Base-by-base conservation (phyloP, 2,888 invertebrate genomes). In the Anthoptus insignis region DNA sequence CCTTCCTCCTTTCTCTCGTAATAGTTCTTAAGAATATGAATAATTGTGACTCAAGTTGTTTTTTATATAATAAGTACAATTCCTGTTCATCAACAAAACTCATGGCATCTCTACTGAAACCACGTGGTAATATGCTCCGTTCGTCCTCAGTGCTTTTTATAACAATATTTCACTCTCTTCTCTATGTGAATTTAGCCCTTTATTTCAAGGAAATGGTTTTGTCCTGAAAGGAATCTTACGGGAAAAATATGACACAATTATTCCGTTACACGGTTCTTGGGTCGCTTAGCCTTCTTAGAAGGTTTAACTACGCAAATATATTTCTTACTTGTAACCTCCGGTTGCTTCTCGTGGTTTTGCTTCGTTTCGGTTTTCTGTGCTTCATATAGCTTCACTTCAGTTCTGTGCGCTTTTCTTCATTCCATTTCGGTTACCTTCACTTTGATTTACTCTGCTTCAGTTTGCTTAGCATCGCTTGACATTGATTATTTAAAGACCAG, bases 81-180 rank as follows among this genome's bases (percentile, higher is more conserved):
- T n/a, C n/a, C n/a, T n/a, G n/a, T n/a, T n/a, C n/a, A 37, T 21
- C 21, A 21, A 54, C 54, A 34, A n/a, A 61, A 61, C 54, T 8
- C 53, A 27, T 45, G 37, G 54, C 0, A 16, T 37, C 61, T 34
- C 54, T 49, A 56, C 49, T 49, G 47, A 34, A 54, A 39, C 45
- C 49, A 34, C 53, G 27, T 16, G 61, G 54, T 54, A 56, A 63
- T 63, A 56, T 80, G 80, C 61, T 75, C 66, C 68, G 74, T 72
- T 64, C 68, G 60, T 65, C 68, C 66, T 73, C 71, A 72, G 78
- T 78, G 79, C 79, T 81, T 85, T 61, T 83, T 81, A 81, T 82
- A 85, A 84, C 83, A 82, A 82, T 85, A 64, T 57, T 85, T 82
- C 82, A 78, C 75, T 72, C 75, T 73, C 81, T 78, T 83, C 81